Evolutionary conservation across 2,113 vertebrate species (phyloP).

Genomic region (Clarias magur): DNA sequence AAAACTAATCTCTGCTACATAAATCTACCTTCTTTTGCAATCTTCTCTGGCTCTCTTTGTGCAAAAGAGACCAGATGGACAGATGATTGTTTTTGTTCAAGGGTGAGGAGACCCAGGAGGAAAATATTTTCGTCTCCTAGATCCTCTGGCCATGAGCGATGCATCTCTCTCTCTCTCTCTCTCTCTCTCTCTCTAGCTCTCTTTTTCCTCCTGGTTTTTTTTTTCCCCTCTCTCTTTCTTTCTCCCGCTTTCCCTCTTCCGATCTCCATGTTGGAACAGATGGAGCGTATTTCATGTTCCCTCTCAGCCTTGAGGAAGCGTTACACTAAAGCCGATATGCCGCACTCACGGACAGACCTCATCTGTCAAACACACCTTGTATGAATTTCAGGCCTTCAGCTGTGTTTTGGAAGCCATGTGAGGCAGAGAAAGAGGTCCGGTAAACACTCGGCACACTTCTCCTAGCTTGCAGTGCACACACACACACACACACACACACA

Average conservation of each 20-base stretch:
- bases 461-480: neutral
- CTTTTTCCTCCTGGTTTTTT: neutral
- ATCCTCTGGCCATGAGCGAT: constrained; percentile 30
- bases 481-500: neutral
- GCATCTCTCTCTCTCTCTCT: constrained; percentile 16
- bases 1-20: neutral
- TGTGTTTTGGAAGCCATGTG: constrained; percentile 49
- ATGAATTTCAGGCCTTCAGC: constrained; percentile 39
- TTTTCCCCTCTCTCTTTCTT: constrained; percentile 8
- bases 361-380: constrained; percentile 49
- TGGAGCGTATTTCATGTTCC: constrained; percentile 53
- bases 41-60: neutral
- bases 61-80: constrained; percentile 39
- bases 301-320: constrained; percentile 47
- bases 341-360: constrained; percentile 45
- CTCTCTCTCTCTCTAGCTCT: constrained; percentile 15
- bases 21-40: neutral
- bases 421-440: constrained; percentile 36
- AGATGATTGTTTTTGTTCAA: constrained; percentile 41
- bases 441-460: constrained; percentile 40
- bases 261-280: constrained; percentile 41
- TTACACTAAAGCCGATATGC: constrained; percentile 43
- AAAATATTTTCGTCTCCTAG: constrained; percentile 47
- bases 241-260: neutral
- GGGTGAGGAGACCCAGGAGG: constrained; percentile 46